Base-by-base conservation (phyloP, 2,113 vertebrate species). In the Ictidomys tridecemlineatus region DNA sequence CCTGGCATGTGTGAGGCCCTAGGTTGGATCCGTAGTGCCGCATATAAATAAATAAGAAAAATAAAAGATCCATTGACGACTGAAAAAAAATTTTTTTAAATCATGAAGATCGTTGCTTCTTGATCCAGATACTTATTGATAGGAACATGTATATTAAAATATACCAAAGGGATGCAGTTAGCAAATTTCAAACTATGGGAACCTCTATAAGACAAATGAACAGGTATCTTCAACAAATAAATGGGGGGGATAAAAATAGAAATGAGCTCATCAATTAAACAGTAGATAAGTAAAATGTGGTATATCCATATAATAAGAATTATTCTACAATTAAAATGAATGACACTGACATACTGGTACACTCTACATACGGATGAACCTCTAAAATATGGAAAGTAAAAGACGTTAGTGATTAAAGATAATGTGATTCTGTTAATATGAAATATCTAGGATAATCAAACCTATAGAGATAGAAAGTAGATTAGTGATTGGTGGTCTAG, bases 401-500 rank as follows among this genome's bases (percentile, higher is more conserved):
- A 77, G 34, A 94, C 84, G n/a, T 32, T 72, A 30, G 56, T 94
- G 30, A 76, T 89, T 80, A 89, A 94, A 76, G 48, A 53, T 51
- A 67, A 32, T n/a, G 56, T 78, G 32, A 77, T 94, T 70, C 48
- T 61, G 32, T 86, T 91, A 69, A 16, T 82, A 48, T 91, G 37
- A 82, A 91, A 48, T 86, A 7, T 76, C 34, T 32, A 79, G 45
- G 85, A 58, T 74, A 90, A 67, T 24, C 65, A 89, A 13, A 87
- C 80, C 26, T 39, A 24, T 45, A 91, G 48, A 82, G 56, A 51
- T 16, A 63, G 61, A 70, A 67, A 74, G n/a, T 90, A 85, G n/a
- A 34, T 32, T 48, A 9, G n/a, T 18, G 24, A 24, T 63, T 63
- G 22, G 7, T 90, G 86, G 18, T 70, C 67, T 72, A 72, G 20